phyloP scores from a whole-genome alignment of 2,888 invertebrate genomes.

The Litoditis marina region DNA sequence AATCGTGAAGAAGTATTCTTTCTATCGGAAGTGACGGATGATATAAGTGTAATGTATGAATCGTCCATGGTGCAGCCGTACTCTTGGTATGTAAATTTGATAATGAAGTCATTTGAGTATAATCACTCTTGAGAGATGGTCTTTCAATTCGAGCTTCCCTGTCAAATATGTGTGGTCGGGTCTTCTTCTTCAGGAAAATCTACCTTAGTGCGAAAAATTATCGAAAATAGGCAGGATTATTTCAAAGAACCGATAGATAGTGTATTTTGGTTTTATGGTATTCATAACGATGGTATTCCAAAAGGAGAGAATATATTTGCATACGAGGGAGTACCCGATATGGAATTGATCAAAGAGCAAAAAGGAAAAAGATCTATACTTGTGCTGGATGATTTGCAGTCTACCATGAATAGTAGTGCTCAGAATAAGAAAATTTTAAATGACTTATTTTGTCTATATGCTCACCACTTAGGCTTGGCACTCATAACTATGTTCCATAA shows the following conservation, averaged over 20 bases:
- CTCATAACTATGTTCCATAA: conserved; percentile 15
- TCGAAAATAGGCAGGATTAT: not conserved
- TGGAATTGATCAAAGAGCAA: conserved; percentile 9
- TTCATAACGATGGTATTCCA: conserved; percentile 8
- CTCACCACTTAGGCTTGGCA: conserved; percentile 15
- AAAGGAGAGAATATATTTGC: conserved; percentile 3
- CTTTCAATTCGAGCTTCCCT: conserved; percentile 10
- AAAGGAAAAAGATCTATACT: conserved; percentile 6
- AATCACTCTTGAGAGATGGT: too few species aligned
- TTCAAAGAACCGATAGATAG: conserved; percentile 10
- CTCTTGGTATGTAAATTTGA: too few species aligned
- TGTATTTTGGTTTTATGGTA: conserved; percentile 18
- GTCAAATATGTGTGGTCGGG: conserved; percentile 9
- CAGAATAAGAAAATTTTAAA: conserved; percentile 7
- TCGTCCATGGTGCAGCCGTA: too few species aligned
- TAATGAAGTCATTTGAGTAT: too few species aligned
- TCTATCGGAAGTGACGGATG: too few species aligned
- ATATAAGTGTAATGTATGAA: too few species aligned
- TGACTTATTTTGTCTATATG: conserved; percentile 18
- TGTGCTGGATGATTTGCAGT: conserved; percentile 15
- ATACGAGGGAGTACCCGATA: conserved; percentile 9
- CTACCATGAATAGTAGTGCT: conserved; percentile 15
- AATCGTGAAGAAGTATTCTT: too few species aligned
- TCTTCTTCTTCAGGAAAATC: conserved; percentile 10
- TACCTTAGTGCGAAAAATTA: conserved; percentile 6